A percentile compares a stretch with the other conserved stretches of the same genome.
Conservation (phyloP, 2,797 vertebrate species). For the Nannoperca obscura region DNA sequence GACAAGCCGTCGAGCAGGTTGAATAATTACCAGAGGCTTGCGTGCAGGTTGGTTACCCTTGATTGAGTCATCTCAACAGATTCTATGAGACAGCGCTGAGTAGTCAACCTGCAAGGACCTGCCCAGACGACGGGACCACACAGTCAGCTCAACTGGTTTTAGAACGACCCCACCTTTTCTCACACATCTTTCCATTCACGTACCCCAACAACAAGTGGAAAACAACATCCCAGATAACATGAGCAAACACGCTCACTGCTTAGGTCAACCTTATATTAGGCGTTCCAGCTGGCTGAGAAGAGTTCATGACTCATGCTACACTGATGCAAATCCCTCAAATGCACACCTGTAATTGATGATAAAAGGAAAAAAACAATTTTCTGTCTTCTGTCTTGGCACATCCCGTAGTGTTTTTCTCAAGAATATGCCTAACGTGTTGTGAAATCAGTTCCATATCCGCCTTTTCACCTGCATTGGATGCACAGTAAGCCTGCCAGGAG, state of each 20-base stretch:
- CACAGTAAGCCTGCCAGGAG: constrained; percentile 40
- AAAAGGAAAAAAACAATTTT: constrained; percentile 53
- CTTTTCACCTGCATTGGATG: constrained; percentile 64
- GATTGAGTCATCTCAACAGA: constrained; percentile 76
- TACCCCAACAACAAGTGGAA: constrained; percentile 53
- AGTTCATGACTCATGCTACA: constrained; percentile 67
- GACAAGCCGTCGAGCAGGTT: constrained; percentile 31
- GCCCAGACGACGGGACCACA: constrained; percentile 72
- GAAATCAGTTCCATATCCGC: constrained; percentile 59
- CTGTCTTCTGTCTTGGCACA: constrained; percentile 32
- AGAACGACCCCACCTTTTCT: constrained; percentile 59
- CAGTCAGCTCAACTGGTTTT: constrained; percentile 64
- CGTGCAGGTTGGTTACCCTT: constrained; percentile 74
- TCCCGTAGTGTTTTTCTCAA: constrained; percentile 43
- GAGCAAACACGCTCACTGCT: constrained; percentile 61
- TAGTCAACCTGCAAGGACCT: constrained; percentile 74
- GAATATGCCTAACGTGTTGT: constrained; percentile 67
- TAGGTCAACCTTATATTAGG: constrained; percentile 44
- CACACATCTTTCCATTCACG: constrained; percentile 45
- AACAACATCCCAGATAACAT: constrained; percentile 59
- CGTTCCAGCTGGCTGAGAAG: constrained; percentile 57
- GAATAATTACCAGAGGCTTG: constrained; percentile 71
- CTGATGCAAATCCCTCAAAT: constrained; percentile 56
- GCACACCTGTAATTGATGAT: constrained; percentile 70
- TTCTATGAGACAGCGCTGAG: constrained; percentile 50